Evolutionary conservation across 2,797 vertebrate genomes (phyloP).

Genomic region (Chiloscyllium punctatum): DNA sequence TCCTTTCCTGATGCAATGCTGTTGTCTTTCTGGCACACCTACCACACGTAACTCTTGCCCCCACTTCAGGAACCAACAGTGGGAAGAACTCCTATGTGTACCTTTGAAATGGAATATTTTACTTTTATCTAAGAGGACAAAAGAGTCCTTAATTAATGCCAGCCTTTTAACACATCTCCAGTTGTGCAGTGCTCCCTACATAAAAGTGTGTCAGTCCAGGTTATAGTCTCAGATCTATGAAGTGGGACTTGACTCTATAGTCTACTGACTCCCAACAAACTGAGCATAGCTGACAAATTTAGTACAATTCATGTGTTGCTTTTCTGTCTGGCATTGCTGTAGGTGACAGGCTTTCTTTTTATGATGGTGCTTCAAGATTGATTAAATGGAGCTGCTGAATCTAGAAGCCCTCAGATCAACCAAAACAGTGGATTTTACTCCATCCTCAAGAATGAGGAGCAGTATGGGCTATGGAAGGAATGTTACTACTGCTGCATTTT

Average conservation of each 20-base stretch:
- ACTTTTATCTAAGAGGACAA: neutral
- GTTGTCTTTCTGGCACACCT: no score
- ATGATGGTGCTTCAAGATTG: neutral
- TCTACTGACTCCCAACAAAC: neutral
- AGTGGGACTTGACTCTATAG: neutral
- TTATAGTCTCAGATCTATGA: neutral
- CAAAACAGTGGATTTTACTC: neutral
- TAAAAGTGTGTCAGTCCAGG: neutral
- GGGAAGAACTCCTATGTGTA: neutral
- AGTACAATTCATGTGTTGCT: neutral
- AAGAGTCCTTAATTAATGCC: neutral
- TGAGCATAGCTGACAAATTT: neutral
- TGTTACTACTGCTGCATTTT: neutral
- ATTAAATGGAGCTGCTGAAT: neutral
- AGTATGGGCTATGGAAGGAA: neutral
- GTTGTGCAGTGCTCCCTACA: neutral
- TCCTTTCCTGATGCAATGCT: no score
- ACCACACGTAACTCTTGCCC: no score
- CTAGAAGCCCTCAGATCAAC: neutral
- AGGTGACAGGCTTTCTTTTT: neutral
- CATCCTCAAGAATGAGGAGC: neutral
- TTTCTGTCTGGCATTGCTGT: neutral
- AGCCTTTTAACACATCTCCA: neutral
- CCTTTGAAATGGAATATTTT: neutral
- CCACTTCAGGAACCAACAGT: neutral